A percentile compares a stretch with the other conserved stretches of the same genome.
Evolutionary conservation across 2,888 invertebrate species (phyloP).

Genomic region (Magallana nippona): DNA sequence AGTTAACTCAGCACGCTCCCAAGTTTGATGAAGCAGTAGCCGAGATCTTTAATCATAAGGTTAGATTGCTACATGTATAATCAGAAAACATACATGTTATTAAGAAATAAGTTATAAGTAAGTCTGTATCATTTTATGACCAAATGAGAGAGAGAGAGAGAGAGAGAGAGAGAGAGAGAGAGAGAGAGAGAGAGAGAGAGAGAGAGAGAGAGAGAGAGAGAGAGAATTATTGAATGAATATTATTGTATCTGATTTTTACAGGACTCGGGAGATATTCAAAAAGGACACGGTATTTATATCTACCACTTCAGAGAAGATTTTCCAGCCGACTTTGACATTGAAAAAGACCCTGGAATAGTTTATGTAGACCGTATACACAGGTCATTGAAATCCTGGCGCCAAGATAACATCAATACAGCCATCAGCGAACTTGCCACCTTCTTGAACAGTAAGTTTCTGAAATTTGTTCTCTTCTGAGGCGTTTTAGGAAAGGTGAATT

Average conservation of each 20-base stretch:
- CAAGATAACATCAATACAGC: conserved; percentile 3
- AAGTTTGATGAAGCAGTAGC: conserved; percentile 5
- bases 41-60: neutral
- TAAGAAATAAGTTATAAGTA: no score
- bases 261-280: neutral
- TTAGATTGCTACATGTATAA: no score
- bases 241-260: neutral
- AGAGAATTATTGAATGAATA: neutral
- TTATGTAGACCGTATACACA: neutral
- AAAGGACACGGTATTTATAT: neutral
- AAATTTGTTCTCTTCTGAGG: neutral
- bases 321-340: neutral
- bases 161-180: no score
- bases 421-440: neutral
- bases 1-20: conserved; percentile 36
- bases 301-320: conserved; percentile 26
- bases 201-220: no score
- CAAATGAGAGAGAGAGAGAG: no score
- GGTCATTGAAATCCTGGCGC: neutral
- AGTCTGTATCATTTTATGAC: no score
- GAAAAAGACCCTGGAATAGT: conserved; percentile 1
- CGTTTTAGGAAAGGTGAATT: neutral
- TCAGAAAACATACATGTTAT: no score
- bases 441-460: neutral
- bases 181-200: no score